Evolutionary conservation across 1,140 invertebrate genomes (phyloP), one percentile per base, ranked within the genome.

Genomic region (Monomorium pharaonis): DNA sequence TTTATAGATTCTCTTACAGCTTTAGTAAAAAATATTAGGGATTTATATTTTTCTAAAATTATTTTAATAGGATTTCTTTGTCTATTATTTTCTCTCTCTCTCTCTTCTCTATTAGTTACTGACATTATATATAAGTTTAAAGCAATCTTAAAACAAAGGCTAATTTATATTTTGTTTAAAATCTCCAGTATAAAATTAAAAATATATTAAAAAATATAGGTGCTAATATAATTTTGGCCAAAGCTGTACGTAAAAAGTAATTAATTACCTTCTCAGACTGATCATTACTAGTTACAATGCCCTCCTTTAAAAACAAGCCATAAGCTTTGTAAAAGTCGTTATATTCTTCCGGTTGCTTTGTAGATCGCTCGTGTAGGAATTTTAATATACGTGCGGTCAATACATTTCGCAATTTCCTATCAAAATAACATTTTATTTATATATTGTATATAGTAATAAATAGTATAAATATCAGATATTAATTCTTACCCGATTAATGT

Each of bases 301-400:
- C 99, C 95, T 99, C 99, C 93, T 99, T 99, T 16, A 99, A 96
- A 93, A 99, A 99, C 49, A 99, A 94, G 2, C 97, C 97, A 94
- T 99, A 99, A 91, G 99, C 98, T 49, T 97, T 96, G 93, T 99
- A 99, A 94, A 99, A 99, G 69, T 97, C 95, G 56, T 97, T 96
- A 94, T 98, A 99, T 63, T 97, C 97, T 21, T 97, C 97, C 0
- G 96, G 95, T 90, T 99, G 97, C 93, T 99, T 99, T 58, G 96
- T 97, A 27, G 98, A 96, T 94, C 97, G 97, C 12, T 99, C 98
- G 83, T 97, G 95, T 58, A 99, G 96, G 93, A 98, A 99, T 89
- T 98, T 97, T 0, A 99, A 93, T 60, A 99, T 95, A 88, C 98
- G 96, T 83, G 97, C 97, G 0, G 98, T 98, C 16, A 99, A 95